Percentiles rank a stretch among this genome's conserved stretches.
phyloP scores from a whole-genome alignment of 2,888 invertebrate species.

The Sicus ferrugineus region DNA sequence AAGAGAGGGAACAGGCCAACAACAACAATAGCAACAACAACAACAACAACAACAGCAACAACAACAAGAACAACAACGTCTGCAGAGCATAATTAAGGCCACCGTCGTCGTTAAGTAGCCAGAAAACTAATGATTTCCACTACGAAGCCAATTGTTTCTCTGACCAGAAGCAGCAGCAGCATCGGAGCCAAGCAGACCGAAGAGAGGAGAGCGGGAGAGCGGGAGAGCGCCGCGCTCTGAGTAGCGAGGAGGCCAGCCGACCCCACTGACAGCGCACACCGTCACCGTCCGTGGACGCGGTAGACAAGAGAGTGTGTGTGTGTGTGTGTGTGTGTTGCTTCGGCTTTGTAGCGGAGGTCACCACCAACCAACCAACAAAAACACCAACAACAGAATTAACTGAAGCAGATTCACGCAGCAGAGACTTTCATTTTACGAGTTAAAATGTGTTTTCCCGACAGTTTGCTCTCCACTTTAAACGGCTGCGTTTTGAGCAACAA shows the following conservation, averaged over 20 bases:
- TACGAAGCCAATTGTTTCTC: slow-evolving; percentile 26
- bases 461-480: no score
- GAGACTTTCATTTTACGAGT: no score
- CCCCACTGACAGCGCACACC: no score
- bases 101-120: slow-evolving; percentile 63
- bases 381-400: no score
- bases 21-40: neutral
- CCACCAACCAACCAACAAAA: no score
- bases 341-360: no score
- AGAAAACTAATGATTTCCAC: slow-evolving; percentile 61
- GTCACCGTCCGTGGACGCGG: no score
- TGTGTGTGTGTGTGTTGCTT: no score
- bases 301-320: no score
- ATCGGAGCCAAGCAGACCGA: neutral
- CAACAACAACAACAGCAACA: slow-evolving; percentile 2
- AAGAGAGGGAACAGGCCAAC: slow-evolving; percentile 1
- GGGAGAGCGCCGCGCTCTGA: neutral
- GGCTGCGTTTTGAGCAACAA: no score
- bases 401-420: no score
- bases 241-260: neutral
- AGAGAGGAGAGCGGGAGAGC: neutral
- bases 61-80: neutral
- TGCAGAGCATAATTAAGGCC: slow-evolving; percentile 56
- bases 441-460: no score
- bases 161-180: slow-evolving; percentile 13